Percentiles rank a stretch among this genome's conserved stretches.
phyloP scores from a whole-genome alignment of 2,888 invertebrate genomes.

The Leptinotarsa tumamoca region DNA sequence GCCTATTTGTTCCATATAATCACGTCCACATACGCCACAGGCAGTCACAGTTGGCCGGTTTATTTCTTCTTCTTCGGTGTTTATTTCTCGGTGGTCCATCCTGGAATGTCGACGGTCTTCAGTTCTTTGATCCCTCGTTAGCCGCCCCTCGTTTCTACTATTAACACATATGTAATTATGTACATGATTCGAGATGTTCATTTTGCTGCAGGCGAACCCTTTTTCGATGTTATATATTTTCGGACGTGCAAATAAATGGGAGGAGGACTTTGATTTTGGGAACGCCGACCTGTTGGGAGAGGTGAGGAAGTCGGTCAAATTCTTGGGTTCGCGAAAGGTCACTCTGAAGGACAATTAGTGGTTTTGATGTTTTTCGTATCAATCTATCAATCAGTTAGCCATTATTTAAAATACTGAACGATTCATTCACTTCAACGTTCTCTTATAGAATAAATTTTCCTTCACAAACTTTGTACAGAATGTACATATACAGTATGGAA shows the following conservation, averaged over 20 bases:
- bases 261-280: constrained; percentile 25
- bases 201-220: constrained; percentile 47
- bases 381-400: no score
- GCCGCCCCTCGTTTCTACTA: constrained; percentile 56
- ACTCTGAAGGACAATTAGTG: not conserved
- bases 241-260: constrained; percentile 41
- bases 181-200: constrained; percentile 19
- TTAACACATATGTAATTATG: constrained; percentile 63
- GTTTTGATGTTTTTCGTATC: not conserved
- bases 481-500: no score
- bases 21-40: constrained; percentile 60
- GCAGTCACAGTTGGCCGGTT: constrained; percentile 41
- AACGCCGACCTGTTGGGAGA: not conserved
- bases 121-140: constrained; percentile 60
- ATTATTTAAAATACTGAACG: no score
- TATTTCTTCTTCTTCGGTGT: constrained; percentile 26
- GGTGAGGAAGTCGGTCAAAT: constrained; percentile 13
- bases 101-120: constrained; percentile 58
- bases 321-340: constrained; percentile 4
- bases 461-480: no score
- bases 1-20: constrained; percentile 59
- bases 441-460: no score
- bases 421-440: no score
- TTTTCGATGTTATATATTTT: constrained; percentile 42
- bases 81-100: constrained; percentile 50